Conservation (phyloP, 2,888 invertebrate genomes). For the Lasioglossum malachurum region DNA sequence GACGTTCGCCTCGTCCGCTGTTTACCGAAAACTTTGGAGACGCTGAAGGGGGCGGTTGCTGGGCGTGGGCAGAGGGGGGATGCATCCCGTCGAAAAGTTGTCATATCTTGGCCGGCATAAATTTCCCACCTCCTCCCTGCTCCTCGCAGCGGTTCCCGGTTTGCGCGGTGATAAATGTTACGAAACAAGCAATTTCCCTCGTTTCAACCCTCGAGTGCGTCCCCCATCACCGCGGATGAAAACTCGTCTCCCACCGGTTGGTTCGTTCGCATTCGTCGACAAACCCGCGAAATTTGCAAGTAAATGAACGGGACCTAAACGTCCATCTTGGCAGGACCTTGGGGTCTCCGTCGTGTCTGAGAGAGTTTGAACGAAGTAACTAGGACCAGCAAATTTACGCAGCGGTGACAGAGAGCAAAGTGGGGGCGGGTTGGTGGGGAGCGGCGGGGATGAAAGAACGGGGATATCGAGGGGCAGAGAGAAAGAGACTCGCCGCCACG, state of each 20-base stretch:
- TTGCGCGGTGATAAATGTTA: conserved; percentile 52
- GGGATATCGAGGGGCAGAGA: conserved; percentile 10
- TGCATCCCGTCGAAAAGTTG: conserved; percentile 47
- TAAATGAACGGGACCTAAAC: conserved; percentile 67
- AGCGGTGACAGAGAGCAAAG: background rate
- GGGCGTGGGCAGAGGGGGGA: background rate
- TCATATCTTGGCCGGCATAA: conserved; percentile 60
- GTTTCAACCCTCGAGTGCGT: conserved; percentile 32
- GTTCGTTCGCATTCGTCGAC: conserved; percentile 57
- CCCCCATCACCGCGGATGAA: conserved; percentile 2
- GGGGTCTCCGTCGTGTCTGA: conserved; percentile 30
- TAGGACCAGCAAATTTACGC: conserved; percentile 52
- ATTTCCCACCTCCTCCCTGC: conserved; percentile 33
- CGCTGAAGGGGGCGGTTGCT: background rate
- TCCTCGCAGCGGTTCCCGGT: background rate
- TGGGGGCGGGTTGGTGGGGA: no score
- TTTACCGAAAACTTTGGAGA: conserved; percentile 36
- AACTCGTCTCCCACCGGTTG: conserved; percentile 31
- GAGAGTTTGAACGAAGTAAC: conserved; percentile 63
- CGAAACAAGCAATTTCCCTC: conserved; percentile 58
- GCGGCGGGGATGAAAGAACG: background rate
- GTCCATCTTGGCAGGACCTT: conserved; percentile 55
- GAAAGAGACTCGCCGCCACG: conserved; percentile 27
- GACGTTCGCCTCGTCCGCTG: background rate
- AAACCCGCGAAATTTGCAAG: conserved; percentile 68